Evolutionary conservation across 2,797 vertebrate genomes (phyloP).

Genomic region (Holocentrus rufus): DNA sequence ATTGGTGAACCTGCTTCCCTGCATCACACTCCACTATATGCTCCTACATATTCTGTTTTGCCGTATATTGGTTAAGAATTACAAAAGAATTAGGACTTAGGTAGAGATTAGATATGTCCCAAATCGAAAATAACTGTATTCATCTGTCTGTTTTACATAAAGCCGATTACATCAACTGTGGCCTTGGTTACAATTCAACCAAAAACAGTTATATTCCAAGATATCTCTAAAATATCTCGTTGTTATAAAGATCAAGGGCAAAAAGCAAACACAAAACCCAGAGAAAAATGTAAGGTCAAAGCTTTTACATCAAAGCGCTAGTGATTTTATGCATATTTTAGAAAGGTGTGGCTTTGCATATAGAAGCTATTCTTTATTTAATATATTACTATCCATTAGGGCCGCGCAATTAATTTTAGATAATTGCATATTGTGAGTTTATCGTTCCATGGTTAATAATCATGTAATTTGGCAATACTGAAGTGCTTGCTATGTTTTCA

Average conservation of each 20-base stretch:
- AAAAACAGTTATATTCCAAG: conserved; percentile 38
- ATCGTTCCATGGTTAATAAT: conserved; percentile 8
- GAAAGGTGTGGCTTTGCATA: conserved; percentile 39
- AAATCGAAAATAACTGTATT: background rate
- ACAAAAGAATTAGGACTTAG: conserved; percentile 6
- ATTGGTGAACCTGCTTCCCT: background rate
- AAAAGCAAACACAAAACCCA: conserved; percentile 5
- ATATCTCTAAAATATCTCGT: conserved; percentile 1
- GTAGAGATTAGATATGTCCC: conserved; percentile 13
- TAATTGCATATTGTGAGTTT: background rate
- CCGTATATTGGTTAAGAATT: background rate
- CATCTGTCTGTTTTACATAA: too few relatives aligned
- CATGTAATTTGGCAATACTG: conserved; percentile 28
- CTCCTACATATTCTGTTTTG: background rate
- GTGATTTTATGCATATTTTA: conserved; percentile 7
- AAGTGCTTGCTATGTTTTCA: conserved; percentile 30
- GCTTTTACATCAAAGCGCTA: conserved; percentile 16
- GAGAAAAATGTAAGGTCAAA: conserved; percentile 49
- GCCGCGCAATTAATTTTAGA: conserved; percentile 29
- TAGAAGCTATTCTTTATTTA: conserved; percentile 28
- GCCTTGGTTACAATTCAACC: background rate
- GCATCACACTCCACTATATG: background rate
- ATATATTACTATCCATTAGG: conserved; percentile 34
- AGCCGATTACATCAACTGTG: background rate
- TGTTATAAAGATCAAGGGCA: background rate